Base-by-base conservation (phyloP, 2,888 invertebrate species). In the Dolichomitus sp. region DNA sequence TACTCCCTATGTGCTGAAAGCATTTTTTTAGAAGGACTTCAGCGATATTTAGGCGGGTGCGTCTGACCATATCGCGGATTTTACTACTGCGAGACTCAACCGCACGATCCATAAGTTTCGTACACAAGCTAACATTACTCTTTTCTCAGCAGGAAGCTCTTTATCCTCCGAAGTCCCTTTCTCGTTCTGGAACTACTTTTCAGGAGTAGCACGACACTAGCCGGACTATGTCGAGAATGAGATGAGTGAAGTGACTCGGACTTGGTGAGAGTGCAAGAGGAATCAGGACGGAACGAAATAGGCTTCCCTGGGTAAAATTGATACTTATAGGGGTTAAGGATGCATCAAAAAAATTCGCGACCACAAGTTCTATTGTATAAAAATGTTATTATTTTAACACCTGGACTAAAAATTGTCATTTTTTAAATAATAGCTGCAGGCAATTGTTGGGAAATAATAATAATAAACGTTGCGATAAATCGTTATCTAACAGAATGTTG, bases 41-140 rank as follows among this genome's bases (percentile, higher is more conserved):
- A 59, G 66, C 72, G 82, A 77, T 80, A 84, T 81, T 86, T 82
- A 80, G 80, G 70, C 73, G 37, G 37, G 1, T 2, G 9, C 54
- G 61, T 59, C 73, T 50, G 73, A 61, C 48, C 48, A n/a, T 50
- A 48, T 27, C 33, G 48, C 19, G 30, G 17, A 68, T 48, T 14
- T 33, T 30, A 33, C 66, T 48, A 68, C 33, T 48, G 33, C 50
- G 33, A 19, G 54, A 23, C 48, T 33, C 50, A 30, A 17, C 66
- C 66, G 48, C 66, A 27, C 12, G 65, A 30, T 30, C 33, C 59
- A 7, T n/a, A 40, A 37, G 61, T 37, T 73, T 14, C 48, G 61
- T 50, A 52, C 23, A 65, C 7, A 37, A 40, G 19, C 50, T 74
- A 52, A 52, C 74, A 52, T 30, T 19, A 12, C 57, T 33, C 33